These are phyloP conservation scores for Lithobius niger DNA, from an alignment of 1,140 invertebrate species.

Conservation along the genomic window DNA sequence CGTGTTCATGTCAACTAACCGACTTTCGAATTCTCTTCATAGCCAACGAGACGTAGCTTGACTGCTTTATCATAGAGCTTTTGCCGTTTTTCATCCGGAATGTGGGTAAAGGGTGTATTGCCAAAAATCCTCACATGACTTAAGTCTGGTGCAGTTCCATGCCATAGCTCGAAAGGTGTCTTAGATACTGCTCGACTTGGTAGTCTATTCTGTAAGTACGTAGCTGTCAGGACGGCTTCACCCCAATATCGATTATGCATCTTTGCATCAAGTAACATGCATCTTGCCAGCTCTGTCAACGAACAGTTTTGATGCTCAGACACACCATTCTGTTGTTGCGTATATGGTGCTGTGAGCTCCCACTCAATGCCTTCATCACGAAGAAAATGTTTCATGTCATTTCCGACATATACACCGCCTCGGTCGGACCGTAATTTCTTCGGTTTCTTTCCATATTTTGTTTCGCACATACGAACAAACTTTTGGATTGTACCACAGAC, in stretches of 20 bases:
- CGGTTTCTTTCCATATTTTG: not conserved
- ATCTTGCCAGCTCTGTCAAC: conserved; percentile 28
- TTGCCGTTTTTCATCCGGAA: conserved; percentile 4
- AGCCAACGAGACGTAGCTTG: not conserved
- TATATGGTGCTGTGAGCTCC: conserved; percentile 24
- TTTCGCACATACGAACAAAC: not conserved
- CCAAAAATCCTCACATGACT: conserved; percentile 24
- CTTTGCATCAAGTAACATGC: conserved; percentile 26
- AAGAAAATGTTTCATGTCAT: conserved; percentile 6
- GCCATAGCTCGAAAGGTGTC: conserved; percentile 33
- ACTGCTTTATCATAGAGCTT: not conserved
- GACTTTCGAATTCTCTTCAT: not conserved
- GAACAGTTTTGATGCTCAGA: conserved; percentile 31
- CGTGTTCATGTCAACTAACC: not conserved
- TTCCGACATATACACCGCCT: not conserved
- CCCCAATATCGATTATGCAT: conserved; percentile 32
- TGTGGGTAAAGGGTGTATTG: conserved; percentile 16
- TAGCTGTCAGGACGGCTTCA: conserved; percentile 30
- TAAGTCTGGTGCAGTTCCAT: conserved; percentile 22
- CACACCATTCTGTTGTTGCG: conserved; percentile 33
- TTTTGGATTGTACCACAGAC: not conserved
- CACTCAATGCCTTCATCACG: conserved; percentile 14
- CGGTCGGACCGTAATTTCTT: not conserved
- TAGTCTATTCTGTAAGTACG: conserved; percentile 33
- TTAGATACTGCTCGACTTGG: conserved; percentile 26